These are phyloP conservation scores for Agriotes lineatus DNA, from an alignment of 2,888 invertebrate genomes.

Conservation along the genomic window DNA sequence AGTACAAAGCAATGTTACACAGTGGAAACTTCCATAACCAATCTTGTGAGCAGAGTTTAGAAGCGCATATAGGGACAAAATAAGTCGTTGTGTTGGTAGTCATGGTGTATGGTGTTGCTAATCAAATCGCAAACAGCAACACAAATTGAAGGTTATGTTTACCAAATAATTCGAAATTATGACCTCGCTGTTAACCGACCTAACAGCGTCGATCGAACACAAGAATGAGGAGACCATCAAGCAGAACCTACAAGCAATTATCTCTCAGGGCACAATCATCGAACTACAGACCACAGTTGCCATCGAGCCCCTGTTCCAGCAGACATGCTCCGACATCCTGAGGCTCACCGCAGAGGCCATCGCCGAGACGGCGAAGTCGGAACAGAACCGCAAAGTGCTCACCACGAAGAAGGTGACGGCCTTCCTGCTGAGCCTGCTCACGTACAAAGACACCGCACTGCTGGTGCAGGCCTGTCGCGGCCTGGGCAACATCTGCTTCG, in stretches of 20 bases:
- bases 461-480: slow-evolving; percentile 84
- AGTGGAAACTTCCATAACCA: no score
- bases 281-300: slow-evolving; percentile 67
- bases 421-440: slow-evolving; percentile 71
- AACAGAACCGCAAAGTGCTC: slow-evolving; percentile 79
- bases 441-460: slow-evolving; percentile 68
- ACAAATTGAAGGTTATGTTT: slow-evolving; percentile 21
- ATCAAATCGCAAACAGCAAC: background rate
- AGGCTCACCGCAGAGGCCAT: slow-evolving; percentile 77
- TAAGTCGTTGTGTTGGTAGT: no score
- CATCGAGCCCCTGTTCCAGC: slow-evolving; percentile 65
- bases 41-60: no score
- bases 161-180: slow-evolving; percentile 23
- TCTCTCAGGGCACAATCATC: slow-evolving; percentile 66
- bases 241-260: slow-evolving; percentile 67
- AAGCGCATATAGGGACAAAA: no score
- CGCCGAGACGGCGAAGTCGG: slow-evolving; percentile 86
- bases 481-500: slow-evolving; percentile 90
- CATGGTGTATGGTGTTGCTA: no score
- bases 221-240: slow-evolving; percentile 67
- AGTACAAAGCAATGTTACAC: no score
- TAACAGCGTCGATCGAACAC: slow-evolving; percentile 49
- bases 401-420: slow-evolving; percentile 73
- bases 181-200: slow-evolving; percentile 33
- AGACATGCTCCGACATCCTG: slow-evolving; percentile 68